Evolutionary conservation across 1,140 invertebrate genomes (phyloP).

Genomic region (Diorhabda elongata): DNA sequence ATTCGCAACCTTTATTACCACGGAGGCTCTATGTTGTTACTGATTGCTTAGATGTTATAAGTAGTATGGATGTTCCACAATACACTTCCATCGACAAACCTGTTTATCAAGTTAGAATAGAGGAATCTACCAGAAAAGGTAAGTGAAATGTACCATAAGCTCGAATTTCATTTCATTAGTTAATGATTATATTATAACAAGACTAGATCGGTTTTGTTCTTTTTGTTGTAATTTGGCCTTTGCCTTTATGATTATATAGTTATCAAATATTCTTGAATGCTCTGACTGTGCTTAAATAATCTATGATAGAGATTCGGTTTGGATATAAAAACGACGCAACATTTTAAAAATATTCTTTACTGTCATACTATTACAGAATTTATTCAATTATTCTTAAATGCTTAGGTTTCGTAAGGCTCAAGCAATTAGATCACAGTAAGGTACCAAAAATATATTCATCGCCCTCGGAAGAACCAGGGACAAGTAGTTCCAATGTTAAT

Average conservation of each 20-base stretch:
- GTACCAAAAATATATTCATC: slow-evolving; percentile 18
- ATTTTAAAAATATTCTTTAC: too few species aligned
- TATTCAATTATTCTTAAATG: not conserved
- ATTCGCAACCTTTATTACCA: slow-evolving; percentile 54
- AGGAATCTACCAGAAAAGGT: slow-evolving; percentile 48
- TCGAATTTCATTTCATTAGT: not conserved
- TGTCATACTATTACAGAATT: too few species aligned
- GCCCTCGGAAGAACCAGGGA: not conserved
- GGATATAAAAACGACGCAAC: too few species aligned
- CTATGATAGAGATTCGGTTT: not conserved
- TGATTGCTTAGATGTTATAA: slow-evolving; percentile 69
- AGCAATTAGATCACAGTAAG: slow-evolving; percentile 24
- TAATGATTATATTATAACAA: not conserved
- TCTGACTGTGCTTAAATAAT: not conserved
- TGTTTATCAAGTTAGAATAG: slow-evolving; percentile 62
- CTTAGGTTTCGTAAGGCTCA: slow-evolving; percentile 35
- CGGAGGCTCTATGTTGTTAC: slow-evolving; percentile 65
- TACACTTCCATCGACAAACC: slow-evolving; percentile 61
- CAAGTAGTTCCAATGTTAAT: slow-evolving; percentile 22
- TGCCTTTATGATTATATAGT: not conserved
- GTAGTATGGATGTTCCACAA: slow-evolving; percentile 55
- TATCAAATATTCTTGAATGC: not conserved
- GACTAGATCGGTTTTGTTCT: not conserved
- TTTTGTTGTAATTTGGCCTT: not conserved
- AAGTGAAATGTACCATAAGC: not conserved